A percentile compares a stretch with the other conserved stretches of the same genome.
These are phyloP conservation scores for Puntigrus tetrazona DNA, from an alignment of 2,113 vertebrate species.

Conservation along the genomic window DNA sequence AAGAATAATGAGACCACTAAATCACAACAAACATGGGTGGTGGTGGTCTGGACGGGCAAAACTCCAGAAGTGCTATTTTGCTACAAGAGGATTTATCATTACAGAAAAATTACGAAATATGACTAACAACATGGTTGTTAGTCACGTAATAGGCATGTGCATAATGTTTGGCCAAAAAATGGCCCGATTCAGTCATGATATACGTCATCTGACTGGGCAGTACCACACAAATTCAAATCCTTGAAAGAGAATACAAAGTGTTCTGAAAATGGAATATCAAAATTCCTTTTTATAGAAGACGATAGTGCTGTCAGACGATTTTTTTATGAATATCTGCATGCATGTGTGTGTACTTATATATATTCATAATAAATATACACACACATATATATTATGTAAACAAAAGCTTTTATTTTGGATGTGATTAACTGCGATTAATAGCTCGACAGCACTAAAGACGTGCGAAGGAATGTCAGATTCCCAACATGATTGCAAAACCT, in stretches of 20 bases:
- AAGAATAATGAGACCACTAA: background rate
- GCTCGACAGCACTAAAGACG: too few species aligned
- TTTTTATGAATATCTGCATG: too few species aligned
- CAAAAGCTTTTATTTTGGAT: too few species aligned
- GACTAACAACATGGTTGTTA: background rate
- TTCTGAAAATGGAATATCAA: background rate
- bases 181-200: background rate
- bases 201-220: background rate
- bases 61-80: background rate
- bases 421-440: too few species aligned
- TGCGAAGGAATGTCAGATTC: background rate
- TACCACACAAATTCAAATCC: background rate
- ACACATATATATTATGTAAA: too few species aligned
- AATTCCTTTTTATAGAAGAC: background rate
- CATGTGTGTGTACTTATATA: too few species aligned
- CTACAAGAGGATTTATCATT: background rate
- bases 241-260: background rate
- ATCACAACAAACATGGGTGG: conserved; percentile 16
- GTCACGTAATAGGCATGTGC: background rate
- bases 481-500: background rate
- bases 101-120: background rate
- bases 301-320: too few species aligned
- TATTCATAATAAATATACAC: too few species aligned
- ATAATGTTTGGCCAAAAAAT: background rate
- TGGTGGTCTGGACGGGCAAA: background rate